A percentile compares a stretch with the other conserved stretches of the same genome.
These are phyloP conservation scores for Danionella cerebrum DNA, from an alignment of 2,113 vertebrate genomes.

Conservation along the genomic window DNA sequence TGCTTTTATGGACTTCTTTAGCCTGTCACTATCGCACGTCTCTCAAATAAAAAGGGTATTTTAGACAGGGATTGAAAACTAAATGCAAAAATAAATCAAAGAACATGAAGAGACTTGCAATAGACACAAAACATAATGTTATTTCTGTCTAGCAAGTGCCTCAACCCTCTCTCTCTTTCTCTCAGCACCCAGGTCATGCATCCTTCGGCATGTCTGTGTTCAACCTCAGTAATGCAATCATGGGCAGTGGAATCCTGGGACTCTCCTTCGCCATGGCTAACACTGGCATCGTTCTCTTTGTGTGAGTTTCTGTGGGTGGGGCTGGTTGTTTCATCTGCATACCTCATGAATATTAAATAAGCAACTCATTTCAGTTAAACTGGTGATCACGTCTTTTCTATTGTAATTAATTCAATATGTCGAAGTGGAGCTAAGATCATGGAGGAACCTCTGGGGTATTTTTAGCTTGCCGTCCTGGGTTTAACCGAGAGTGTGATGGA, in stretches of 20 bases:
- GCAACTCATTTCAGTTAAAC: too few relatives aligned
- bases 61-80: too few relatives aligned
- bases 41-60: too few relatives aligned
- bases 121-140: too few relatives aligned
- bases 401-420: too few relatives aligned
- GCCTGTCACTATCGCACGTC: not conserved
- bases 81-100: too few relatives aligned
- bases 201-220: slow-evolving; percentile 95
- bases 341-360: not conserved
- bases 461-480: too few relatives aligned
- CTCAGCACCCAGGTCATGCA: slow-evolving; percentile 80
- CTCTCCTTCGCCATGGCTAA: slow-evolving; percentile 96
- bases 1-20: not conserved
- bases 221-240: slow-evolving; percentile 96
- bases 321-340: not conserved
- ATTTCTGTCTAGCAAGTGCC: not conserved
- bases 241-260: slow-evolving; percentile 95
- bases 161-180: not conserved
- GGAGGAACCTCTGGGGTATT: too few relatives aligned
- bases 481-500: not conserved
- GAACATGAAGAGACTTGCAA: too few relatives aligned
- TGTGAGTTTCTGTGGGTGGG: slow-evolving; percentile 66
- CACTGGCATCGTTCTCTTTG: slow-evolving; percentile 87
- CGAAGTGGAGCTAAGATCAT: too few relatives aligned
- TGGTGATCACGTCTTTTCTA: too few relatives aligned